Percentiles rank a stretch among this genome's conserved stretches.
phyloP scores from a whole-genome alignment of 2,888 invertebrate species.

The Dyspetes luteomarginatus region DNA sequence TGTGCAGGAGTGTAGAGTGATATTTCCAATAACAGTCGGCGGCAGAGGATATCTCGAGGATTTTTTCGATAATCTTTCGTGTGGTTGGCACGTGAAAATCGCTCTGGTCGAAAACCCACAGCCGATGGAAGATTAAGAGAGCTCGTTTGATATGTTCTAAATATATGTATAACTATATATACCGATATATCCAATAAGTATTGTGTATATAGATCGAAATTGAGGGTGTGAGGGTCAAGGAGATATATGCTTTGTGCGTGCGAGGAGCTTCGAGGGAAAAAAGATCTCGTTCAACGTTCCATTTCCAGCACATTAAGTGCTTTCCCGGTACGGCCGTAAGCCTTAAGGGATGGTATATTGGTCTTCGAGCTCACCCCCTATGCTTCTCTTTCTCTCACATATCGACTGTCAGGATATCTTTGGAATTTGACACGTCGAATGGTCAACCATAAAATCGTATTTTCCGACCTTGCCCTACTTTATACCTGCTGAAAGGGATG shows the following conservation, averaged over 20 bases:
- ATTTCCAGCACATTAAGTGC: conserved; percentile 18
- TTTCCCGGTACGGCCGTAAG: conserved; percentile 8
- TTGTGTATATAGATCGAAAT: background rate
- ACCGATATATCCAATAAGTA: background rate
- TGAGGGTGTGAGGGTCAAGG: background rate
- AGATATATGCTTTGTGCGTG: conserved; percentile 5
- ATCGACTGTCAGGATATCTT: conserved; percentile 10
- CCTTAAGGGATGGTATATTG: conserved; percentile 10
- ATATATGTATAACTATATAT: background rate
- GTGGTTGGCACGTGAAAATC: conserved; percentile 2
- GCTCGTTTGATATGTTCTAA: background rate
- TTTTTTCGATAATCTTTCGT: conserved; percentile 31
- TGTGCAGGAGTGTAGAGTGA: background rate
- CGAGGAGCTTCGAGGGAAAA: background rate
- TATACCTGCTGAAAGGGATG: background rate
- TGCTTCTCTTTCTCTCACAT: background rate
- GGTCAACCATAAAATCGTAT: background rate
- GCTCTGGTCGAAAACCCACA: background rate
- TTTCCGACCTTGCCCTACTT: background rate
- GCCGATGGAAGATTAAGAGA: conserved; percentile 25
- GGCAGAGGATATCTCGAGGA: conserved; percentile 16
- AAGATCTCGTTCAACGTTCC: conserved; percentile 4
- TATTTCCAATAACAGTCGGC: conserved; percentile 1
- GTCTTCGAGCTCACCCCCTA: background rate
- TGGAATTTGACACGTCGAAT: conserved; percentile 18